Base-by-base conservation (phyloP, 2,797 vertebrate genomes). In the Anguilla obscura region DNA sequence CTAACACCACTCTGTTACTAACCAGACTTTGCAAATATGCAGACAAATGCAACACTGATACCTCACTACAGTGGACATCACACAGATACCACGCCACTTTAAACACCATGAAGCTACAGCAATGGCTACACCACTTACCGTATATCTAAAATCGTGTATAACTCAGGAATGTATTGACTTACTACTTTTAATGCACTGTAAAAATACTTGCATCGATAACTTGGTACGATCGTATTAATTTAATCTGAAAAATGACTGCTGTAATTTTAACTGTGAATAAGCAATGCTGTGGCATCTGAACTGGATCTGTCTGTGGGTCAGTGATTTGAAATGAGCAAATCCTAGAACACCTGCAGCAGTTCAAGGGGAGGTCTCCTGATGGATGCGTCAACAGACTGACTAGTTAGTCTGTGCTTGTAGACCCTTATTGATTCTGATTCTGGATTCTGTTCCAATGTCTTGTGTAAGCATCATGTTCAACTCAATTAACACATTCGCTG, bases 391-490 rank as follows among this genome's bases (percentile, higher is more conserved):
- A 71, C 66, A 71, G n/a, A 71, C n/a, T 27, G 66, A 71, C 66
- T 5, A 12, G 30, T 27, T 71, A 27, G 66, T 71, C 36, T 52
- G 60, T 86, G 12, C 9, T 33, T 56, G 79, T 16, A 76, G 69
- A 60, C 52, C 71, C 45, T 74, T 3, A 58, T 6, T 33, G n/a
- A 56, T 36, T 14, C 58, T 14, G n/a, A 45, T 45, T 45, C 40
- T 45, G 40, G 40, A 45, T 45, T 45, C 40, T 86, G 45, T 30
- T 14, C 30, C 69, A 86, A 76, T 33, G 21, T 86, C 24, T 86
- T n/a, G 5, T 21, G 27, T 27, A 80, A 87, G 54, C 74, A 87
- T 80, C 33, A 87, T 33, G 58, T 82, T 4, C 21, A 87, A 16
- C 52, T 9, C 10, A 54, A 30, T 58, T 30, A 12, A 45, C 54